phyloP scores from a whole-genome alignment of 2,888 invertebrate genomes.

The Leptopilina syphax region DNA sequence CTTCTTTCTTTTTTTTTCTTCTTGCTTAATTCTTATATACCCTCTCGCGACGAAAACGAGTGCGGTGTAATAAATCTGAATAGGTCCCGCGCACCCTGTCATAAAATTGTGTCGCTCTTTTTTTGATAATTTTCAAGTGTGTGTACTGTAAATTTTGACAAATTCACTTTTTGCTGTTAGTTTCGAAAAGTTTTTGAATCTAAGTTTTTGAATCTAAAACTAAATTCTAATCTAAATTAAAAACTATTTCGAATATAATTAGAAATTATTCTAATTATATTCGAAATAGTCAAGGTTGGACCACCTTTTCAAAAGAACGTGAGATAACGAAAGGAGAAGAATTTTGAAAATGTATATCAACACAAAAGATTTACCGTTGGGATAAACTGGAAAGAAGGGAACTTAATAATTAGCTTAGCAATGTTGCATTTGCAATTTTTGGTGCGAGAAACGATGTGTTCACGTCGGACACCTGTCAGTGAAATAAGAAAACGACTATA shows the following conservation, averaged over 20 bases:
- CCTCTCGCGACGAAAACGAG: slow-evolving; percentile 23
- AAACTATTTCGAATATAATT: background rate
- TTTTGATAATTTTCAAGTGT: slow-evolving; percentile 19
- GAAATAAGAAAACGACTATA: slow-evolving; percentile 56
- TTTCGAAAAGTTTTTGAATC: no score
- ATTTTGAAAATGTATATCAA: slow-evolving; percentile 5
- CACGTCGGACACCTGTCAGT: slow-evolving; percentile 62
- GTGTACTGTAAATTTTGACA: background rate
- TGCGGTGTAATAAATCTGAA: slow-evolving; percentile 62
- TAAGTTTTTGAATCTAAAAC: no score
- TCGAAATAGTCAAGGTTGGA: no score
- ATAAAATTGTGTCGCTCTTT: slow-evolving; percentile 48
- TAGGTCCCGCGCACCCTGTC: slow-evolving; percentile 55
- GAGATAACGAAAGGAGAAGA: background rate
- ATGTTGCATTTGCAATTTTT: slow-evolving; percentile 22
- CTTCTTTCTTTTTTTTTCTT: no score
- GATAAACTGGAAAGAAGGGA: background rate
- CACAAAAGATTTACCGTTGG: slow-evolving; percentile 13
- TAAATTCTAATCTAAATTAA: background rate
- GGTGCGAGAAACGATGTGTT: slow-evolving; percentile 35
- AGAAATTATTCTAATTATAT: no score
- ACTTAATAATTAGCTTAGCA: slow-evolving; percentile 36
- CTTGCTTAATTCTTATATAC: slow-evolving; percentile 20
- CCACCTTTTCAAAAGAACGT: background rate
- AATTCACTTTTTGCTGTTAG: slow-evolving; percentile 2